These are phyloP conservation scores for Coptotermes formosanus DNA, from an alignment of 1,140 invertebrate species.

Conservation along the genomic window DNA sequence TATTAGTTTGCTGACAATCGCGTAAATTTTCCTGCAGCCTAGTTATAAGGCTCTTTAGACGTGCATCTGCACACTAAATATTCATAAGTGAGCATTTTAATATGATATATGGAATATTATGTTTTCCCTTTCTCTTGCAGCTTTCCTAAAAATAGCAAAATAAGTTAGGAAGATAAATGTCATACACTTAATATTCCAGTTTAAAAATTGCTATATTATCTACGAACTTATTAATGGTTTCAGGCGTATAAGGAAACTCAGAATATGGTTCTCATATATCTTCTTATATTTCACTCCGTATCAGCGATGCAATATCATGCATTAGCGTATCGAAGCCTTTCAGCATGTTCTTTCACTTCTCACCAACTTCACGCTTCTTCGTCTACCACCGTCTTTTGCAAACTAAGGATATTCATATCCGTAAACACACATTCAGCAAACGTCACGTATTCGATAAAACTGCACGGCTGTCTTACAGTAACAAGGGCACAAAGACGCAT, in stretches of 20 bases:
- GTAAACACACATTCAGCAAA: background rate
- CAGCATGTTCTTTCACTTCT: background rate
- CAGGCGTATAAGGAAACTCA: background rate
- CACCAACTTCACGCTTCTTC: background rate
- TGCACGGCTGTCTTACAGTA: no score
- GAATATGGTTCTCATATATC: background rate
- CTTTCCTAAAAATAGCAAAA: background rate
- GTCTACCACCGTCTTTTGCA: background rate
- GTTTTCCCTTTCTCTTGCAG: background rate
- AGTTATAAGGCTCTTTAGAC: background rate
- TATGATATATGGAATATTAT: background rate
- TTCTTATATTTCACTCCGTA: background rate
- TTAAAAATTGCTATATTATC: background rate
- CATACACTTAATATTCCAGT: background rate
- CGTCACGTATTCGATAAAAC: no score
- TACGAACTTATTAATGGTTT: background rate
- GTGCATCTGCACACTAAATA: background rate
- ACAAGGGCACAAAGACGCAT: no score
- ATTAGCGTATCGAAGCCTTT: background rate
- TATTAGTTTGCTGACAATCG: background rate
- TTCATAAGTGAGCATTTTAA: constrained; percentile 17
- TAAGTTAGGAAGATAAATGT: background rate
- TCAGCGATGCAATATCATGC: background rate
- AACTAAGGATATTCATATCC: background rate
- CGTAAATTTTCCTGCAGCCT: background rate